phyloP scores from a whole-genome alignment of 2,888 invertebrate species.

The Busseola fusca region DNA sequence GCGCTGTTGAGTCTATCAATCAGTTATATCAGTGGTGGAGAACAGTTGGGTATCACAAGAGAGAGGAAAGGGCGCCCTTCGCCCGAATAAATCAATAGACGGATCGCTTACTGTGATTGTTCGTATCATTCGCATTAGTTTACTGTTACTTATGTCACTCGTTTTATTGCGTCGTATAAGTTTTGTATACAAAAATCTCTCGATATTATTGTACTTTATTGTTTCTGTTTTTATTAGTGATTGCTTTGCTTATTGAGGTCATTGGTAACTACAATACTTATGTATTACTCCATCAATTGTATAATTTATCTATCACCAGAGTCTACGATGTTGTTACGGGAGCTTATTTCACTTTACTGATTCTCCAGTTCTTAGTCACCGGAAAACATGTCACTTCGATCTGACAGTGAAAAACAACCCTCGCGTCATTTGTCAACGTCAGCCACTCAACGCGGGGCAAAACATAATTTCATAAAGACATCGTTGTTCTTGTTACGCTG shows the following conservation, averaged over 20 bases:
- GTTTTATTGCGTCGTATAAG: constrained; percentile 37
- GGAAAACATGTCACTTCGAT: constrained; percentile 86
- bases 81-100: constrained; percentile 61
- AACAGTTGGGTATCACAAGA: constrained; percentile 51
- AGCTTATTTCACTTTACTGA: constrained; percentile 81
- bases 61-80: constrained; percentile 47
- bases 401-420: constrained; percentile 87
- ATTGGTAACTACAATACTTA: neutral
- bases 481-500: constrained; percentile 83
- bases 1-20: constrained; percentile 69
- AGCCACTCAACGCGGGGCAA: constrained; percentile 82
- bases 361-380: constrained; percentile 80
- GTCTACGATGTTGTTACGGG: constrained; percentile 62
- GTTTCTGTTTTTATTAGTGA: neutral
- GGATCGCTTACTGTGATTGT: constrained; percentile 53
- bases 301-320: constrained; percentile 26
- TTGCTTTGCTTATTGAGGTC: neutral
- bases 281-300: neutral
- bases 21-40: constrained; percentile 61
- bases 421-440: constrained; percentile 87
- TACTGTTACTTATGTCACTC: constrained; percentile 42
- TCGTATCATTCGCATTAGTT: constrained; percentile 55
- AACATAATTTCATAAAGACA: constrained; percentile 88
- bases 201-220: neutral
- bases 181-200: constrained; percentile 19